Conservation (phyloP, 2,888 invertebrate genomes). For the Napeogenes sylphis region DNA sequence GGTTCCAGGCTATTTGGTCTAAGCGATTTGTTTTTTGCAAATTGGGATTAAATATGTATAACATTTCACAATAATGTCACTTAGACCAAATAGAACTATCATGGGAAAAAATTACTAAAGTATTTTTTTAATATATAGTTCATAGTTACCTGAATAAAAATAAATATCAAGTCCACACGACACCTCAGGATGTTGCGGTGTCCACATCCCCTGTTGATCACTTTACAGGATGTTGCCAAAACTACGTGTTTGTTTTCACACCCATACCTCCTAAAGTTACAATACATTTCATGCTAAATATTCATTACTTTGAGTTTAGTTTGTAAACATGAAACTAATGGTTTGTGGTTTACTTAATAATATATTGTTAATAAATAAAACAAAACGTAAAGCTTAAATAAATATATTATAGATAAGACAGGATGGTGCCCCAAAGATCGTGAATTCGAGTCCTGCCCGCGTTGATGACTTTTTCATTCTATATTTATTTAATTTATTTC, state of each 20-base stretch:
- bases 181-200: conserved; percentile 71
- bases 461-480: not conserved
- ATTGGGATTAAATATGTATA: too few relatives aligned
- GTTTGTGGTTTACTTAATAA: conserved; percentile 6
- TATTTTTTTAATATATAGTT: too few relatives aligned
- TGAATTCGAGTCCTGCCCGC: too few relatives aligned
- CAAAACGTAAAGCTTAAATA: too few relatives aligned
- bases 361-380: not conserved
- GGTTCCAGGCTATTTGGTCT: too few relatives aligned
- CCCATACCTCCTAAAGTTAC: conserved; percentile 31
- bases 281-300: conserved; percentile 42
- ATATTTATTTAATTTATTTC: not conserved
- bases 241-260: conserved; percentile 52
- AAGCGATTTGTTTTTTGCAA: too few relatives aligned
- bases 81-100: too few relatives aligned
- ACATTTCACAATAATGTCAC: too few relatives aligned
- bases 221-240: conserved; percentile 73
- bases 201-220: conserved; percentile 69
- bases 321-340: conserved; percentile 35
- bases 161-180: conserved; percentile 22
- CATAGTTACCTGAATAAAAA: not conserved
- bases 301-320: conserved; percentile 42
- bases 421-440: too few relatives aligned
- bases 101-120: too few relatives aligned
- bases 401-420: too few relatives aligned